phyloP scores from a whole-genome alignment of 2,797 vertebrate genomes.

The Gorsachius magnificus region DNA sequence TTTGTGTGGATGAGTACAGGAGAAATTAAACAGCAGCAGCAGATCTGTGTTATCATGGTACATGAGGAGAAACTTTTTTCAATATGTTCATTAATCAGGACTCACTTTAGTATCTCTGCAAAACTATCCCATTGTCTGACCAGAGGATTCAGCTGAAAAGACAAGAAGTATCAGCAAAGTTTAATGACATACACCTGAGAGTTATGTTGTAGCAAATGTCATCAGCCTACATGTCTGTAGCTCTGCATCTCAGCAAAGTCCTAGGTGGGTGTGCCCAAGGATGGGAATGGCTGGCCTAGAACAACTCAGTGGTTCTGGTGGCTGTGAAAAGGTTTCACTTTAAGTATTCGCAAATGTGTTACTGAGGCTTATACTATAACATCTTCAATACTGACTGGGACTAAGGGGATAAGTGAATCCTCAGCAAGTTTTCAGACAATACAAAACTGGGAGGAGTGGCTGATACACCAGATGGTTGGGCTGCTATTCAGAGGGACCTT shows the following conservation, averaged over 20 bases:
- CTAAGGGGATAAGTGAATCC: not conserved
- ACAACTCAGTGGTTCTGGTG: not conserved
- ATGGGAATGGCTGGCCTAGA: not conserved
- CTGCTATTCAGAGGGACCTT: not conserved
- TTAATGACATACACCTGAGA: not conserved
- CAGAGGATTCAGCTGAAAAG: not conserved
- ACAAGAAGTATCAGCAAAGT: not conserved
- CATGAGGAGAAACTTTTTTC: not conserved
- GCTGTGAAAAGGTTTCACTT: not conserved
- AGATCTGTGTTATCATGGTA: not conserved
- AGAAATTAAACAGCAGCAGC: not conserved
- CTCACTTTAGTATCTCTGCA: not conserved
- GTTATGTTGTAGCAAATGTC: not conserved
- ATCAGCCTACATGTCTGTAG: not conserved
- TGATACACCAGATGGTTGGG: not conserved
- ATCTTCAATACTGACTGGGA: not conserved
- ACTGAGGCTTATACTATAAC: not conserved
- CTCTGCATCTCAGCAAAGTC: not conserved
- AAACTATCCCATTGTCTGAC: not conserved
- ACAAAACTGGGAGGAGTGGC: not conserved
- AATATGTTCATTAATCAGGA: not conserved
- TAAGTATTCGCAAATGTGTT: not conserved
- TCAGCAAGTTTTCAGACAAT: not conserved
- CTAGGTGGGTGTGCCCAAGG: no score
- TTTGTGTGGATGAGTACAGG: fast-evolving